A percentile compares a stretch with the other conserved stretches of the same genome.
Conservation (phyloP, 1,140 invertebrate species). For the Platorchestia sp. region DNA sequence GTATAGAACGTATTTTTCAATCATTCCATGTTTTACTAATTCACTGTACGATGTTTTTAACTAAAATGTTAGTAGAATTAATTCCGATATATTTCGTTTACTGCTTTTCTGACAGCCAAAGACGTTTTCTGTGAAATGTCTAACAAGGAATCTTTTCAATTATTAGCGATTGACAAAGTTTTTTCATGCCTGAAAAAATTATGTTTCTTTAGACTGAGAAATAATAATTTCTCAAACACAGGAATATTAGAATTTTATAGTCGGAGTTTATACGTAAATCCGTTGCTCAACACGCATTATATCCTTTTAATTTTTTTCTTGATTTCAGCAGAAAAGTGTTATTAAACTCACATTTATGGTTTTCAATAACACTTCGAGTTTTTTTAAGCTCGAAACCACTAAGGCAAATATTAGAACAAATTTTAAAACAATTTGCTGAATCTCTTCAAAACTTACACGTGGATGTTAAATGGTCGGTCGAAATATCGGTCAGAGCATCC, state of each 20-base stretch:
- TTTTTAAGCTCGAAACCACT: not conserved
- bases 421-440: not conserved
- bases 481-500: no score
- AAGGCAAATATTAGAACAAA: not conserved
- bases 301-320: not conserved
- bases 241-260: no score
- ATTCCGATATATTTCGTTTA: no score
- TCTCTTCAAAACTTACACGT: not conserved
- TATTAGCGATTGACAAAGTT: no score
- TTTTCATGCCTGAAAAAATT: not conserved
- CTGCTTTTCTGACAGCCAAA: no score
- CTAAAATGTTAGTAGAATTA: not conserved
- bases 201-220: not conserved
- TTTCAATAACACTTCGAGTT: not conserved
- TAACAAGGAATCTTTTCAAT: no score
- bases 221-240: no score
- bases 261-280: no score
- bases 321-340: not conserved
- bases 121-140: no score
- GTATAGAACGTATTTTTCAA: not conserved
- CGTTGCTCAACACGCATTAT: not conserved
- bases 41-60: not conserved
- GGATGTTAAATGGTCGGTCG: no score
- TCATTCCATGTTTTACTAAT: not conserved
- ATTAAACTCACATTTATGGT: not conserved